A percentile compares a stretch with the other conserved stretches of the same genome.
These are phyloP conservation scores for Ernsta delagoae DNA, from an alignment of 2,888 invertebrate genomes.

Conservation along the genomic window DNA sequence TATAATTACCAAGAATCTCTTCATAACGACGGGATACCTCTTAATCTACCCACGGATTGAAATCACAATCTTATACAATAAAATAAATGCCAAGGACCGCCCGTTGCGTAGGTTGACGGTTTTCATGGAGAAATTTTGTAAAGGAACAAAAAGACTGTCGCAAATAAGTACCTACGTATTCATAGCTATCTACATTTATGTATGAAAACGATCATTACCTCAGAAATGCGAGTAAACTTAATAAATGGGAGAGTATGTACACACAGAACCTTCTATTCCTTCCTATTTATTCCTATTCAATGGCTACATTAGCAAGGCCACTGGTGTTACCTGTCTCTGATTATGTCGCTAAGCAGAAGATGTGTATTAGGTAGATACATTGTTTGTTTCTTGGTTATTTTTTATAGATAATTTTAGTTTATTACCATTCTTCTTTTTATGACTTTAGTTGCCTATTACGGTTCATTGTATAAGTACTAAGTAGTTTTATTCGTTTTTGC, in stretches of 20 bases:
- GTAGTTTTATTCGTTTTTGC: neutral
- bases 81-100: constrained; percentile 20
- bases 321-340: too few relatives aligned
- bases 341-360: too few relatives aligned
- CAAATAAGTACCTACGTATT: neutral
- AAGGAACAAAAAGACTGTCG: constrained; percentile 5
- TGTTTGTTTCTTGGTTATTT: too few relatives aligned
- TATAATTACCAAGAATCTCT: neutral
- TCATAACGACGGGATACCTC: constrained; percentile 4
- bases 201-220: neutral
- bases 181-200: too few relatives aligned
- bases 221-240: neutral
- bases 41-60: constrained; percentile 23
- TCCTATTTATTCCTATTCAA: too few relatives aligned
- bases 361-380: too few relatives aligned
- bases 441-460: neutral
- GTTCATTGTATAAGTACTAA: neutral
- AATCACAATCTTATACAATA: constrained; percentile 24
- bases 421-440: neutral
- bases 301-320: too few relatives aligned
- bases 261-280: too few relatives aligned
- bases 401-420: too few relatives aligned
- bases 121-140: constrained; percentile 11
- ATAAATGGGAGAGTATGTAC: neutral
- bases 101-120: constrained; percentile 17